Evolutionary conservation across 2,888 invertebrate genomes (phyloP), one percentile per base, ranked within the genome.

Genomic region (Temnothorax rugatulus): DNA sequence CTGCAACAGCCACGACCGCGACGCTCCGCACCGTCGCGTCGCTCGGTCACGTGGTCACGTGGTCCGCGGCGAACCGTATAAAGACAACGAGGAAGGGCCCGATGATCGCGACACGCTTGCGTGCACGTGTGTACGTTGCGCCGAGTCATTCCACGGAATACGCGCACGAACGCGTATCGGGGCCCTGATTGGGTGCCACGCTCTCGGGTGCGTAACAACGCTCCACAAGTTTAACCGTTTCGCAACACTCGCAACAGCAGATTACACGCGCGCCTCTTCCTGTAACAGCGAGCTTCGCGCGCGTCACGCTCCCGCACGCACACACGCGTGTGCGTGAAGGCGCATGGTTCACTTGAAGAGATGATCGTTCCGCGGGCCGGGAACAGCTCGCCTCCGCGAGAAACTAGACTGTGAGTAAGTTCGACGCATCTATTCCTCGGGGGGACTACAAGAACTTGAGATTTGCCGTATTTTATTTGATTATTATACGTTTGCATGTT

Each of bases 201-300:
- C 61, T 61, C 61, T 61, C 71, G n/a, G n/a, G n/a, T n/a, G n/a
- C n/a, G 84, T 86, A 77, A 77, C 52, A 57, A 73, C 86, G 77
- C 38, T 75, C 82, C 63, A 52, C 77, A 41, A 54, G 54, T 59
- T 73, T 74, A 84, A 84, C 75, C 66, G 84, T 89, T 89, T 86
- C 86, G 86, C 89, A 86, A 86, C 63, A 29, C 29, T 29, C 29
- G 29, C 29, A 29, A 29, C 29, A 52, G 75, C 29, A 52, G 75
- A 76, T 83, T 73, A 79, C 82, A 61, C 75, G 86, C 75, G 87
- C 84, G 71, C 82, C 86, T 89, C 74, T 74, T 76, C 76, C 84
- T 57, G 61, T 73, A 57, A 79, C 71, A 82, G 77, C 77, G 54
- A 54, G 61, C 64, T n/a, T 82, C 41, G 21, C 59, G 47, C 25